These are phyloP conservation scores for Heliocidaris erythrogramma DNA, from an alignment of 35 echinoderm and acorn worm genomes.

Conservation along the genomic window DNA sequence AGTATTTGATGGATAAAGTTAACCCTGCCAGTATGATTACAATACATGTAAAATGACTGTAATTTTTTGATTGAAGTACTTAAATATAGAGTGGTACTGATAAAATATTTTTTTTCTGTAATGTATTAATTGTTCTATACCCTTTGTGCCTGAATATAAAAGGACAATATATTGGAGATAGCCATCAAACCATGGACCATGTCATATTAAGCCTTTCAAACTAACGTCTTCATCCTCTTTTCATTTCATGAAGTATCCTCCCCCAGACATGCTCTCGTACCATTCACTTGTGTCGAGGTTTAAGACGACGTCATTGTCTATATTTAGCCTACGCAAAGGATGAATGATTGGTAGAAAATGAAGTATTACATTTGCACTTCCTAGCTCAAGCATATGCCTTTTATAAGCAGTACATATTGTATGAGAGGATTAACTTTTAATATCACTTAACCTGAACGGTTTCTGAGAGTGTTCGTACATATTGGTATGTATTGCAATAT, in stretches of 20 bases:
- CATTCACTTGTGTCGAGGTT: background rate
- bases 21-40: background rate
- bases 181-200: background rate
- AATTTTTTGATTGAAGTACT: constrained; percentile 25
- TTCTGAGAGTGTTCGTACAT: background rate
- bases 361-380: background rate
- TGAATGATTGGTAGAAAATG: background rate
- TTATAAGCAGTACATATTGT: background rate
- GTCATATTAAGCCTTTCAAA: constrained; percentile 18
- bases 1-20: background rate
- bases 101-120: background rate
- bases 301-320: background rate
- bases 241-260: background rate
- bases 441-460: background rate
- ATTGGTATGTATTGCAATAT: background rate
- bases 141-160: constrained; percentile 29
- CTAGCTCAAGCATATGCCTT: background rate
- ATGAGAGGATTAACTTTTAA: background rate
- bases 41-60: background rate
- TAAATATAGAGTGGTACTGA: constrained; percentile 33
- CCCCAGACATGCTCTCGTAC: background rate
- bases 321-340: background rate
- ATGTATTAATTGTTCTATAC: constrained; percentile 9
- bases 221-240: background rate
- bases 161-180: background rate